These are phyloP conservation scores for Arvicanthis niloticus DNA, from an alignment of 2,113 vertebrate genomes.

Conservation along the genomic window DNA sequence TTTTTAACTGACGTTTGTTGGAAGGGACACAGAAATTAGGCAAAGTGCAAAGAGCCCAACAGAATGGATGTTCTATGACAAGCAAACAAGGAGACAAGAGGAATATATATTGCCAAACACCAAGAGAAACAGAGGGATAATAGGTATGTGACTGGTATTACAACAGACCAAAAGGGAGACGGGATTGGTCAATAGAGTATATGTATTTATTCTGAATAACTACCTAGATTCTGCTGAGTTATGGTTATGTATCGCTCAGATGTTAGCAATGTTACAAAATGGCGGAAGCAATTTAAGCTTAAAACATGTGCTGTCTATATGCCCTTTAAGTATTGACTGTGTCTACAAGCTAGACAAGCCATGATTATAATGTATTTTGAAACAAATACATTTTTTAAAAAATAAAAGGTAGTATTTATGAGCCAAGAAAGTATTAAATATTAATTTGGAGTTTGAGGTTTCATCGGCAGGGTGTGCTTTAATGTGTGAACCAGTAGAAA, in stretches of 20 bases:
- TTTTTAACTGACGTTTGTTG: neutral
- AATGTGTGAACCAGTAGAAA: conserved; percentile 30
- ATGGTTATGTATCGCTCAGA: neutral
- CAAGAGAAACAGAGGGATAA: neutral
- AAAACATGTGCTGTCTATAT: neutral
- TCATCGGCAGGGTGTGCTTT: conserved; percentile 15
- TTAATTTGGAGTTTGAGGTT: conserved; percentile 49
- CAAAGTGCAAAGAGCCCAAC: neutral
- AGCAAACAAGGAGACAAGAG: neutral
- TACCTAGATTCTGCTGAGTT: neutral
- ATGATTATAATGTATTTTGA: neutral
- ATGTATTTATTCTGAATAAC: neutral
- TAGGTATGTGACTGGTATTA: neutral
- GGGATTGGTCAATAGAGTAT: neutral
- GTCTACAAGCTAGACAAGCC: conserved; percentile 49
- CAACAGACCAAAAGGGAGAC: neutral
- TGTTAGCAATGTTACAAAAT: neutral
- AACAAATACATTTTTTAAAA: neutral
- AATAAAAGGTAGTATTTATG: conserved; percentile 7
- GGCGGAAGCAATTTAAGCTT: conserved; percentile 27
- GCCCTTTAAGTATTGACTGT: neutral
- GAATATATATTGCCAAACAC: neutral
- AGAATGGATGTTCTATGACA: neutral
- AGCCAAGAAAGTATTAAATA: conserved; percentile 30
- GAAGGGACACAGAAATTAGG: neutral